These are phyloP conservation scores for Aporophyla lueneburgensis DNA, from an alignment of 2,888 invertebrate species.

Conservation along the genomic window DNA sequence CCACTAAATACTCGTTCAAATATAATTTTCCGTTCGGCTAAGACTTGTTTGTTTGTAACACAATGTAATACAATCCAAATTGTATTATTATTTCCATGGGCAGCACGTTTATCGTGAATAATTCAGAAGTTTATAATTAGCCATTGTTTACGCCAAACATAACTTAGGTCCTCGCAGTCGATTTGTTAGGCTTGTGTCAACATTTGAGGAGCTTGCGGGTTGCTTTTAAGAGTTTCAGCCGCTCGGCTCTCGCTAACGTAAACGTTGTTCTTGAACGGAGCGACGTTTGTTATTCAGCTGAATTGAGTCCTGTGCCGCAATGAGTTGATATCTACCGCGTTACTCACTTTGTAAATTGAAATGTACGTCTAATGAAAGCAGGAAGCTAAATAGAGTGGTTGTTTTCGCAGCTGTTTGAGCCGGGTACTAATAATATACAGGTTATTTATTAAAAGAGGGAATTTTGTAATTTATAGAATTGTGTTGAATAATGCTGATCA, in stretches of 20 bases:
- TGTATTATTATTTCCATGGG: conserved; percentile 9
- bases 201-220: conserved; percentile 67
- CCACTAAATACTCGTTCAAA: background rate
- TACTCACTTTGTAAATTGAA: conserved; percentile 29
- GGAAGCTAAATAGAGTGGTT: conserved; percentile 17
- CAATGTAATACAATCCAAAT: conserved; percentile 9
- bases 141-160: conserved; percentile 69
- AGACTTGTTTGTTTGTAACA: background rate
- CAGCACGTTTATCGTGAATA: conserved; percentile 57
- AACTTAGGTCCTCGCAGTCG: conserved; percentile 65
- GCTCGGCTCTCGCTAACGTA: conserved; percentile 42
- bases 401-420: conserved; percentile 21
- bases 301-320: conserved; percentile 57
- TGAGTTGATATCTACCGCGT: conserved; percentile 46
- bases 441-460: background rate
- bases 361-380: conserved; percentile 25
- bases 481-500: background rate
- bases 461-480: background rate
- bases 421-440: background rate
- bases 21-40: background rate
- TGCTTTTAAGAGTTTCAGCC: conserved; percentile 61
- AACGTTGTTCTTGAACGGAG: conserved; percentile 63
- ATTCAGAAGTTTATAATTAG: conserved; percentile 71
- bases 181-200: conserved; percentile 72
- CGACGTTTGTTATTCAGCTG: conserved; percentile 62